Base-by-base conservation (phyloP, 1,140 invertebrate genomes). In the Apis cerana region DNA sequence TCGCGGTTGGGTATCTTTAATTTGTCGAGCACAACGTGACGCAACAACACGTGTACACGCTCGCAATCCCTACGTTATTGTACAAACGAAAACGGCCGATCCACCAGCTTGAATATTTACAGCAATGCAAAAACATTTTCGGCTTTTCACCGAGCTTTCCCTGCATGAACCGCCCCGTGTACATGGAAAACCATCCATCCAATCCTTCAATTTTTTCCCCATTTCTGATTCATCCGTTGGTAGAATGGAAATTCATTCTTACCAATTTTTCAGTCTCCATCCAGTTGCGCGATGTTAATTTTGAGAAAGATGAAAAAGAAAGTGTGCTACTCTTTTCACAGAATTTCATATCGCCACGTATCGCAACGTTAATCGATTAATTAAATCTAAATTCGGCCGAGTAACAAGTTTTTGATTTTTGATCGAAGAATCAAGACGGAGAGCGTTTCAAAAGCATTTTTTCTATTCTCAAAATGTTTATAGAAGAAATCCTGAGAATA, bases 1-100 rank as follows among this genome's bases (percentile, higher is more conserved):
- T 48, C 54, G 23, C 64, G 10, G 85, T 64, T 19, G 50, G 70
- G 74, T 71, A 83, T 87, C 82, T 85, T 87, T 86, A 86, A 87
- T 87, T 87, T 83, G 82, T 71, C 59, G 69, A 65, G 62, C 75
- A 50, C 82, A 43, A 75, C 52, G 56, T 56, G 52, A 23, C 52
- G 62, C 13, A 43, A 43, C 52, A n/a, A 48, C 58, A 50, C 71
- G 70, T 23, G 69, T 62, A 75, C 61, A 78, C n/a, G 68, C 78
- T 82, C 85, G 82, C 74, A 72, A 80, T 56, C 62, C 56, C 69
- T 59, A 21, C 52, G 21, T 80, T 56, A 52, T 75, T 71, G 27
- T 85, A 65, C 58, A 79, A 87, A 87, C 70, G 70, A 65, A 82
- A 81, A 50, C 27, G 62, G 27, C 58, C 70, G 54, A 83, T 82